Base-by-base conservation (phyloP, 1,140 invertebrate species). In the Drosophila lini region DNA sequence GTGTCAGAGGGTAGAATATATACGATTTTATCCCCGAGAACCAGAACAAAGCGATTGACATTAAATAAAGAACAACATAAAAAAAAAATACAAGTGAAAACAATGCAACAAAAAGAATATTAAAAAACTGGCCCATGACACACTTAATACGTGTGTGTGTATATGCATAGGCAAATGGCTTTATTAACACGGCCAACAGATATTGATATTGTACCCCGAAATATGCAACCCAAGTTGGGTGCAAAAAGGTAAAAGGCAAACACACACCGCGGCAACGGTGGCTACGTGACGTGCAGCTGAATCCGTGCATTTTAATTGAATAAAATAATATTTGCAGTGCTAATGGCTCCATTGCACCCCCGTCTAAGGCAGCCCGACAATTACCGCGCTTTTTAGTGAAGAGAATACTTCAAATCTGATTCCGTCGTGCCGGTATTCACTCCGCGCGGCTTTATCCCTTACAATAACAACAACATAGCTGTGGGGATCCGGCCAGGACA, bases 241-340 rank as follows among this genome's bases (percentile, higher is more conserved):
- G 47, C 34, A 10, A 50, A 59, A 62, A 76, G 58, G 63, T 57
- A 45, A 32, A 47, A 45, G 19, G 52, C 19, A 64, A 76, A 67
- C 57, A 58, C 47, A 53, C 32, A 28, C 22, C 22, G 22, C 16
- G 31, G 3, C 15, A 3, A 8, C 19, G 32, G 16, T 22, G 47
- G 32, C 59, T 80, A 81, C 75, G 82, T 85, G 82, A 78, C 58
- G 55, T 78, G 69, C 62, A 36, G 79, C 61, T 36, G 85, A 86
- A 74, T 81, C 79, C 69, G 32, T 74, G 78, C 74, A 89, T 89
- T 81, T 90, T 76, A 89, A 89, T 89, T 89, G 82, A 76, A 81
- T 90, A 84, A 84, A 89, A 89, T 90, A 89, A 89, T 89, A 89
- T 89, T 89, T 89, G 68, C 74, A 60, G 62, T 48, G 85, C 84